Percentiles rank a stretch among this genome's conserved stretches.
Conservation (phyloP, 2,888 invertebrate genomes). For the Melanophora roralis region DNA sequence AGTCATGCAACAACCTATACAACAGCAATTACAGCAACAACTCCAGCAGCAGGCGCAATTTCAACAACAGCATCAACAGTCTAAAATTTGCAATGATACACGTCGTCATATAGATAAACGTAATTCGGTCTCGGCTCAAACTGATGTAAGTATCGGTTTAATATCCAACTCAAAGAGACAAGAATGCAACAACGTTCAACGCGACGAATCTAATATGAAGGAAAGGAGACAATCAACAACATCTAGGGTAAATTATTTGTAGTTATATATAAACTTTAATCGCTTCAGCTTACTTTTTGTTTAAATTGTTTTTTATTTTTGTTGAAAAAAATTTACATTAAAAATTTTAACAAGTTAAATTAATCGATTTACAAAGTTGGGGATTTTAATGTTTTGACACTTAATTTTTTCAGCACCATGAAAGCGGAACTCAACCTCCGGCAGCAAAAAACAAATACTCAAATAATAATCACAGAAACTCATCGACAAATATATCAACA, state of each 20-base stretch:
- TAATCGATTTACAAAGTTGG: no score
- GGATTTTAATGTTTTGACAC: no score
- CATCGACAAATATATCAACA: constrained; percentile 74
- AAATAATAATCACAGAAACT: constrained; percentile 73
- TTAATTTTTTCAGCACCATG: no score
- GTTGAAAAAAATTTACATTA: no score
- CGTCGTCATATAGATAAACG: constrained; percentile 70
- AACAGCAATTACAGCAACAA: constrained; percentile 69
- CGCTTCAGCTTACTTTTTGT: no score
- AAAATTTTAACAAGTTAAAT: no score
- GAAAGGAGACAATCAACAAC: constrained; percentile 73
- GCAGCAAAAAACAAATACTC: constrained; percentile 72
- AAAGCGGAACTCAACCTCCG: constrained; percentile 74
- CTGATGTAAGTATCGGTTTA: constrained; percentile 72
- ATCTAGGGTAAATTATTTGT: constrained; percentile 64
- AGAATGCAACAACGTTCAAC: constrained; percentile 68
- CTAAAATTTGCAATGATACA: constrained; percentile 54
- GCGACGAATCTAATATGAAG: constrained; percentile 69
- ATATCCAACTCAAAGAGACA: constrained; percentile 70
- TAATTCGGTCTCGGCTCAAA: constrained; percentile 76
- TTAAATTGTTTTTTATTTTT: no score
- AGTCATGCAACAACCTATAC: constrained; percentile 66
- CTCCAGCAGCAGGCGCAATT: constrained; percentile 66
- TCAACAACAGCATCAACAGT: constrained; percentile 54
- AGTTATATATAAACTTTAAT: no score